A percentile compares a stretch with the other conserved stretches of the same genome.
These are phyloP conservation scores for Danio tinwini DNA, from an alignment of 2,797 vertebrate species.

Conservation along the genomic window DNA sequence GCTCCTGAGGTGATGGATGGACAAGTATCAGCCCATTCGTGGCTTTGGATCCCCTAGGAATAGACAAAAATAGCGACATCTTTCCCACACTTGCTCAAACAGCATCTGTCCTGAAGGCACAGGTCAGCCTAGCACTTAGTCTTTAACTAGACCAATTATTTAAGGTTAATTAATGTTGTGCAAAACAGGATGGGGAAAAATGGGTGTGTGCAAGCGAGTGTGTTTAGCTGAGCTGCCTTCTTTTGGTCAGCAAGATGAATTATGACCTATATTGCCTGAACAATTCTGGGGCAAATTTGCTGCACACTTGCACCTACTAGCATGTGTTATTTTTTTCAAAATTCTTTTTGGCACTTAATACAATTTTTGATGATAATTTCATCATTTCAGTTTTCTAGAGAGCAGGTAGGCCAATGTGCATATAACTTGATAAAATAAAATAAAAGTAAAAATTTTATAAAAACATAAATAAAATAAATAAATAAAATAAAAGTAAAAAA, in stretches of 20 bases:
- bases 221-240: slow-evolving; percentile 41
- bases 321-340: too few species aligned
- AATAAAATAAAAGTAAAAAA: too few species aligned
- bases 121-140: slow-evolving; percentile 37
- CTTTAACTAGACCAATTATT: slow-evolving; percentile 34
- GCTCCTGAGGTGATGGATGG: slow-evolving; percentile 24
- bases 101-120: slow-evolving; percentile 23
- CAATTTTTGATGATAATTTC: not conserved
- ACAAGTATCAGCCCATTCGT: slow-evolving; percentile 19
- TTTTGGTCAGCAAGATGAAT: slow-evolving; percentile 24
- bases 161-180: slow-evolving; percentile 50
- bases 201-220: not conserved
- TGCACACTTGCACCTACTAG: not conserved
- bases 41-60: slow-evolving; percentile 22
- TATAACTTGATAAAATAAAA: too few species aligned
- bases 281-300: not conserved
- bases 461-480: too few species aligned
- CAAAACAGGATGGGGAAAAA: not conserved
- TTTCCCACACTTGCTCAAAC: not conserved
- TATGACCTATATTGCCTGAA: not conserved
- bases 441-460: too few species aligned
- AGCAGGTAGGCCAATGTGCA: too few species aligned
- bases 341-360: not conserved
- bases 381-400: not conserved
- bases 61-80: slow-evolving; percentile 4